Percentiles rank a stretch among this genome's conserved stretches.
These are phyloP conservation scores for Babyrousa celebensis DNA, from an alignment of 2,797 vertebrate species.

Conservation along the genomic window DNA sequence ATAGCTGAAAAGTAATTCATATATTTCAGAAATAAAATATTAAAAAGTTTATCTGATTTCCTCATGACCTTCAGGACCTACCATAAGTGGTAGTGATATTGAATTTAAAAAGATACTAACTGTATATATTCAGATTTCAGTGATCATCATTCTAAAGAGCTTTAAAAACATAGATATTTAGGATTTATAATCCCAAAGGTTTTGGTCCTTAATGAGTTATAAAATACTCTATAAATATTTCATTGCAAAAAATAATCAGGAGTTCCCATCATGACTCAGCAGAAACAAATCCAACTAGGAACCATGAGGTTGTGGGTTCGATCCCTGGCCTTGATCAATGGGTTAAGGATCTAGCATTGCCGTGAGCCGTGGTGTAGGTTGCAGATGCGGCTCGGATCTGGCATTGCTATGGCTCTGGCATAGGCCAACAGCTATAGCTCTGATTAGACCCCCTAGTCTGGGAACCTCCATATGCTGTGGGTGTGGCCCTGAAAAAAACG, in stretches of 20 bases:
- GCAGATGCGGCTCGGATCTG: too few species aligned
- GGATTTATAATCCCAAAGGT: not conserved
- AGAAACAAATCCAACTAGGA: too few species aligned
- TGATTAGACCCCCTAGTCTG: too few species aligned
- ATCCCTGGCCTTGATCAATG: too few species aligned
- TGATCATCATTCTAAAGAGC: not conserved
- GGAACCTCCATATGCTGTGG: too few species aligned
- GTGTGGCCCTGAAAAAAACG: too few species aligned
- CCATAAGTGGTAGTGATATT: not conserved
- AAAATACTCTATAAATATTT: not conserved
- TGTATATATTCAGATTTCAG: slow-evolving; percentile 17
- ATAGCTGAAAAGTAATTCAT: not conserved
- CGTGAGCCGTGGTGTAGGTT: too few species aligned
- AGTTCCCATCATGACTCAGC: too few species aligned
- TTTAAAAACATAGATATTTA: not conserved
- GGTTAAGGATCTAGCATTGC: too few species aligned
- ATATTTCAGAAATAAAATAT: not conserved
- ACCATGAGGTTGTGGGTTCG: too few species aligned
- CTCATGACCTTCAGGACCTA: not conserved
- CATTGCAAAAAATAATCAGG: not conserved
- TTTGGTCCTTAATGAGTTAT: slow-evolving; percentile 15
- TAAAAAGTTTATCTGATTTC: not conserved
- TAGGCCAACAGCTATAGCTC: too few species aligned
- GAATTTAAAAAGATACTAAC: slow-evolving; percentile 26
- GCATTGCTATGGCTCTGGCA: too few species aligned